Evolutionary conservation across 2,888 invertebrate species (phyloP).

Genomic region (Heliconius hortense): DNA sequence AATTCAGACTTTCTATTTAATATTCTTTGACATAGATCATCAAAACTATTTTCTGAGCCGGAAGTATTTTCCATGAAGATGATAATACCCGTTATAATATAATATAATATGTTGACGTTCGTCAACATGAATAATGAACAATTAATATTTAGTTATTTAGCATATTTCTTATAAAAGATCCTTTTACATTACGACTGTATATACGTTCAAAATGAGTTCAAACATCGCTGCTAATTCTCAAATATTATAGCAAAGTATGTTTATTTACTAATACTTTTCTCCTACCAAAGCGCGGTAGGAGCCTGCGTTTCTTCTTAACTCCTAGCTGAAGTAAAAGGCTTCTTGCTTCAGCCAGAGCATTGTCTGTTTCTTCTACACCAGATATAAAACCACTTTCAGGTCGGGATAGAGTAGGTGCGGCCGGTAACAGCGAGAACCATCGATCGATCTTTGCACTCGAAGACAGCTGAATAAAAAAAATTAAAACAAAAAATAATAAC

Average conservation of each 20-base stretch:
- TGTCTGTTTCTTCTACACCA: conserved; percentile 83
- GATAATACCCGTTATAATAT: neutral
- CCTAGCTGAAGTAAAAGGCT: conserved; percentile 86
- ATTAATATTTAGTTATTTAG: neutral
- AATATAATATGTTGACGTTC: neutral
- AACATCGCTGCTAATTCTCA: conserved; percentile 46
- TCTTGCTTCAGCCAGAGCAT: conserved; percentile 84
- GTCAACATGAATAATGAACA: neutral
- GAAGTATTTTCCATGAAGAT: neutral
- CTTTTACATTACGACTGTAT: neutral
- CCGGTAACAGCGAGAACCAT: conserved; percentile 88
- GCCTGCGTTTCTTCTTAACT: conserved; percentile 86
- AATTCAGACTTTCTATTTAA: too few relatives aligned
- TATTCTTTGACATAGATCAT: too few relatives aligned
- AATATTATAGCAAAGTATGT: conserved; percentile 66
- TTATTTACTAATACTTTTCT: conserved; percentile 85
- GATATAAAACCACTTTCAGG: conserved; percentile 91
- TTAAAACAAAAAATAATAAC: neutral
- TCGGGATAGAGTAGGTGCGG: conserved; percentile 84
- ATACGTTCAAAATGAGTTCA: conserved; percentile 36
- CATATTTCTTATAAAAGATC: neutral
- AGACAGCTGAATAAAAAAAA: conserved; percentile 81
- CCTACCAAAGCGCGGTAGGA: conserved; percentile 86
- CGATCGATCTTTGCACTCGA: conserved; percentile 90
- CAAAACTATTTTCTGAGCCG: neutral